Conservation (phyloP, 2,888 invertebrate species). For the Cetonia aurata region DNA sequence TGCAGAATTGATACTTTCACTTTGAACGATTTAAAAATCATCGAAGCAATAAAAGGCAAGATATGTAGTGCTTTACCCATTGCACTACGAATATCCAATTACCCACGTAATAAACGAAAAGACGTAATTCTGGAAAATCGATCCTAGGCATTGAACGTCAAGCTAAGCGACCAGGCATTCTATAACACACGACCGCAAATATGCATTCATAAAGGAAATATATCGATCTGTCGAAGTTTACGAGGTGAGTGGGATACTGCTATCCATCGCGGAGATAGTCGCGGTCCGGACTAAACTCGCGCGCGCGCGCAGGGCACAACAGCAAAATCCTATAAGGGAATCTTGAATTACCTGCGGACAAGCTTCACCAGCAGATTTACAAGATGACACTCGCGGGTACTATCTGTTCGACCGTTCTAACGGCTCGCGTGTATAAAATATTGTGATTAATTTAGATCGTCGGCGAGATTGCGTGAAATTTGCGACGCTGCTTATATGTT, state of each 20-base stretch:
- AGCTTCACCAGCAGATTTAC: slow-evolving; percentile 43
- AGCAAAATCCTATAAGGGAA: slow-evolving; percentile 46
- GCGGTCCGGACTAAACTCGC: too few species aligned
- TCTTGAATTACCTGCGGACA: slow-evolving; percentile 49
- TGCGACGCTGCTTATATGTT: slow-evolving; percentile 51
- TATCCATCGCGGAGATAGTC: slow-evolving; percentile 35
- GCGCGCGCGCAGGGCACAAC: slow-evolving; percentile 1
- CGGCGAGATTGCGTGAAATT: slow-evolving; percentile 52
- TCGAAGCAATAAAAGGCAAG: too few species aligned
- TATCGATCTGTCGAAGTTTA: slow-evolving; percentile 36
- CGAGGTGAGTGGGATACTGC: slow-evolving; percentile 32
- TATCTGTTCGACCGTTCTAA: slow-evolving; percentile 47
- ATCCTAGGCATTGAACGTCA: neutral
- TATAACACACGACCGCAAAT: neutral
- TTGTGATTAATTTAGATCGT: slow-evolving; percentile 54
- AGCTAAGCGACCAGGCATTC: neutral
- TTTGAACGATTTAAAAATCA: too few species aligned
- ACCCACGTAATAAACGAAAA: neutral
- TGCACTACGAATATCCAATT: neutral
- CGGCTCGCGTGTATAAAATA: slow-evolving; percentile 52
- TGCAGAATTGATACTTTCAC: too few species aligned
- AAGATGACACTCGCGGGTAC: slow-evolving; percentile 43
- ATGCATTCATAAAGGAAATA: slow-evolving; percentile 24
- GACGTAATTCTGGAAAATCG: neutral
- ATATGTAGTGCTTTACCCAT: too few species aligned